Evolutionary conservation across 1,140 invertebrate genomes (phyloP).

Genomic region (Bombus affinis): DNA sequence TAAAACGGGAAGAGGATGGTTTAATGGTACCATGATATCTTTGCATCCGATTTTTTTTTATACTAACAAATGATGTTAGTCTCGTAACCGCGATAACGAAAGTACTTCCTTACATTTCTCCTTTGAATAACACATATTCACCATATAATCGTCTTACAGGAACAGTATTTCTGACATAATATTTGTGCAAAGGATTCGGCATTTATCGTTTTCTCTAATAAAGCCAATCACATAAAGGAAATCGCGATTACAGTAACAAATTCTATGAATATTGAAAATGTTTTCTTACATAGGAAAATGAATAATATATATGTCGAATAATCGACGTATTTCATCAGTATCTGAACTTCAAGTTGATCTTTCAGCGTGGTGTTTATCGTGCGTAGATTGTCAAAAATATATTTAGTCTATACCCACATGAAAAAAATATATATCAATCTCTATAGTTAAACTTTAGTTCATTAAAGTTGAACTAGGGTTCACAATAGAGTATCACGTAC

Average conservation of each 20-base stretch:
- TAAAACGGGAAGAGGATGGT: background rate
- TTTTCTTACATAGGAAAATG: background rate
- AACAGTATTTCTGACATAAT: too few species aligned
- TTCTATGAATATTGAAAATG: rapidly evolving
- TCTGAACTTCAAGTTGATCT: background rate
- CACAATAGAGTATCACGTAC: background rate
- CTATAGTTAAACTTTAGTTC: background rate
- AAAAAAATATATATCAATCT: background rate
- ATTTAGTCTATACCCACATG: background rate
- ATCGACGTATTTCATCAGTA: conserved; percentile 1
- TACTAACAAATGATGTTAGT: too few species aligned
- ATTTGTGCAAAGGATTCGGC: too few species aligned
- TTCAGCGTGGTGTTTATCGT: background rate
- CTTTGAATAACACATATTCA: too few species aligned
- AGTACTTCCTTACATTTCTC: too few species aligned
- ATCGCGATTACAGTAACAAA: rapidly evolving
- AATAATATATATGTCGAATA: background rate
- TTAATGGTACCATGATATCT: too few species aligned
- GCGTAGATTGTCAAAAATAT: background rate
- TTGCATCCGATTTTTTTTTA: rapidly evolving
- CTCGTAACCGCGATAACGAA: rapidly evolving
- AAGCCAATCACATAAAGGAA: rapidly evolving
- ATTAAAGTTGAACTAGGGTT: too few species aligned
- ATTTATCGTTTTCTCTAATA: too few species aligned
- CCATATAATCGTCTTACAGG: too few species aligned